phyloP scores from a whole-genome alignment of 1,140 invertebrate species.

The Lamellibrachia luymesi region DNA sequence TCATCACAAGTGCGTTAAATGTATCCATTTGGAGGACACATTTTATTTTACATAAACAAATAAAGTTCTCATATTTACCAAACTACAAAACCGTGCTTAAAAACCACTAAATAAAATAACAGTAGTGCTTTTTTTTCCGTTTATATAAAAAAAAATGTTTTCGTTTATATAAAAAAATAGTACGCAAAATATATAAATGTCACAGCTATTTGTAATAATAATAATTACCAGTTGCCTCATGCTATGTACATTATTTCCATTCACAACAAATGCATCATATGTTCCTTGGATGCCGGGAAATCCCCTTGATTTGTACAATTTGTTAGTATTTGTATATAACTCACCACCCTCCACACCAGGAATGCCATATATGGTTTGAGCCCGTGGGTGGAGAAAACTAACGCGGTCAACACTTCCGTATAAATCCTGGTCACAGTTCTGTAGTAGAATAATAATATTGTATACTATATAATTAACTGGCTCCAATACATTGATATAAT shows the following conservation, averaged over 20 bases:
- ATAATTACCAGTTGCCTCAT: too few relatives aligned
- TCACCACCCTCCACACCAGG: neutral
- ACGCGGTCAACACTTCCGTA: too few relatives aligned
- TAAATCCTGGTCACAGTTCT: too few relatives aligned
- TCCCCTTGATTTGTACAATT: too few relatives aligned
- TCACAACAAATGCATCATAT: too few relatives aligned
- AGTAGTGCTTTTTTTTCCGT: neutral
- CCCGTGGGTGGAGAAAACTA: too few relatives aligned
- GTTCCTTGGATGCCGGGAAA: too few relatives aligned
- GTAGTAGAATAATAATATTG: too few relatives aligned
- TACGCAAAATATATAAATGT: neutral
- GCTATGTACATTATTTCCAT: too few relatives aligned
- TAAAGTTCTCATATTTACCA: neutral
- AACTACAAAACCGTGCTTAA: neutral
- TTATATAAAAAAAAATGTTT: neutral
- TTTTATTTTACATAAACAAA: neutral
- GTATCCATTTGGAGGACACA: neutral
- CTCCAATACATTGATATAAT: too few relatives aligned
- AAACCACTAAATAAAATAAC: neutral
- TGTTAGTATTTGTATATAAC: too few relatives aligned
- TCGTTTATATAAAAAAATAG: neutral
- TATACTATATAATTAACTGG: too few relatives aligned
- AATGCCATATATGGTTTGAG: neutral
- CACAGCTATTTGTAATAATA: neutral
- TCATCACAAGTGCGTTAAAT: neutral